Conservation (phyloP, 2,888 invertebrate genomes). For the Dermolepida albohirtum region DNA sequence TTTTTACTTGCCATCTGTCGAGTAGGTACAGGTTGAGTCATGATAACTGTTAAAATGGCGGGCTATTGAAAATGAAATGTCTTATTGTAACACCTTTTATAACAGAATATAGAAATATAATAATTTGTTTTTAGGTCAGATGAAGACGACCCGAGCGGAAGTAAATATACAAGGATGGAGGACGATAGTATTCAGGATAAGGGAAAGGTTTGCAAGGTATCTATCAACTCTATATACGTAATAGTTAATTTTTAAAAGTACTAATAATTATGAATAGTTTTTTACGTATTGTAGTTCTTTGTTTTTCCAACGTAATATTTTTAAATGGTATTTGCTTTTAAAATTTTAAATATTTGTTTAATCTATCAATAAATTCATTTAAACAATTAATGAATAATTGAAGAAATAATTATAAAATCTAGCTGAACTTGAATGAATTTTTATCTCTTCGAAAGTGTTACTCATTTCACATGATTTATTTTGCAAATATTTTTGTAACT, state of each 20-base stretch:
- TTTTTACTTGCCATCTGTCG: too few species aligned
- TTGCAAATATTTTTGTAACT: too few species aligned
- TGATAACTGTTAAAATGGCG: too few species aligned
- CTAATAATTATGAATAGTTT: not conserved
- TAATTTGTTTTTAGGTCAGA: constrained; percentile 74
- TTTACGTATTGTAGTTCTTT: not conserved
- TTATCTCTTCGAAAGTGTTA: too few species aligned
- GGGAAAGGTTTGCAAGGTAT: constrained; percentile 95
- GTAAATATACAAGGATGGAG: constrained; percentile 89
- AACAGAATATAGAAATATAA: constrained; percentile 10
- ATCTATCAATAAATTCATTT: too few species aligned
- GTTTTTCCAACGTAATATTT: not conserved
- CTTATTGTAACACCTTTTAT: too few species aligned
- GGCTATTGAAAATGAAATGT: too few species aligned
- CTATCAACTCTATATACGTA: constrained; percentile 58
- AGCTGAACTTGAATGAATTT: too few species aligned
- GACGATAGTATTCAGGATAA: constrained; percentile 96
- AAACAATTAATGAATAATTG: too few species aligned
- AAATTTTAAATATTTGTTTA: not conserved
- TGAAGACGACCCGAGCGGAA: constrained; percentile 88
- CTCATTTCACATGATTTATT: too few species aligned
- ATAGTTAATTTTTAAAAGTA: not conserved
- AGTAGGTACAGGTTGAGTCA: too few species aligned
- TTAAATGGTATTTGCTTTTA: constrained; percentile 11
- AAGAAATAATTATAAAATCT: too few species aligned